These are phyloP conservation scores for Acanthopleura granulata DNA, from an alignment of 2,888 invertebrate species.

Conservation along the genomic window DNA sequence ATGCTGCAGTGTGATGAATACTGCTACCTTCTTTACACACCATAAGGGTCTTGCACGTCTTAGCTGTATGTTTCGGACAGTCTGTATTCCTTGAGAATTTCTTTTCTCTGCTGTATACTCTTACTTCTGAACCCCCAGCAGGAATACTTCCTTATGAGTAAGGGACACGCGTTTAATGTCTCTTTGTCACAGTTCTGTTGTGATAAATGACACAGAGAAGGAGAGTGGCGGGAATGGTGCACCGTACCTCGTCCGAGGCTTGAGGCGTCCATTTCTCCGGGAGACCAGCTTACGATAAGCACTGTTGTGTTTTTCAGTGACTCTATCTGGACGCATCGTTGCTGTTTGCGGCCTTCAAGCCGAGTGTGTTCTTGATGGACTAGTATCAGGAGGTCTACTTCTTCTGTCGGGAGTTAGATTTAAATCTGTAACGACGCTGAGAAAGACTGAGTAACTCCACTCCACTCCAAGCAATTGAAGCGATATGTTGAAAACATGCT, in stretches of 20 bases:
- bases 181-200: background rate
- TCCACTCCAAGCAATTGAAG: too few relatives aligned
- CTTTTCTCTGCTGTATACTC: conserved; percentile 24
- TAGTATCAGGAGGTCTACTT: conserved; percentile 30
- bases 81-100: conserved; percentile 25
- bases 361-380: conserved; percentile 28
- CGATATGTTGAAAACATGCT: too few relatives aligned
- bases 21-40: conserved; percentile 30
- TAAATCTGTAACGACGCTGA: conserved; percentile 25
- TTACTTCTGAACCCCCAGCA: conserved; percentile 26
- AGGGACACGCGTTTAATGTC: conserved; percentile 15
- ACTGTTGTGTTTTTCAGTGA: conserved; percentile 25
- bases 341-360: conserved; percentile 22
- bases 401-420: conserved; percentile 25
- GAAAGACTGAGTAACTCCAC: conserved; percentile 30
- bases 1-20: conserved; percentile 30
- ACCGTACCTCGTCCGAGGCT: conserved; percentile 19
- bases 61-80: conserved; percentile 27
- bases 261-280: conserved; percentile 25
- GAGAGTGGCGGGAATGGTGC: conserved; percentile 30
- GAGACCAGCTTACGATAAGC: conserved; percentile 21
- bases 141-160: conserved; percentile 23
- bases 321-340: conserved; percentile 22
- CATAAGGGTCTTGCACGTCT: conserved; percentile 23
- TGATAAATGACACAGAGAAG: conserved; percentile 26